Evolutionary conservation across 2,888 invertebrate genomes (phyloP), one percentile per base, ranked within the genome.

Genomic region (Calliscelio sp.): DNA sequence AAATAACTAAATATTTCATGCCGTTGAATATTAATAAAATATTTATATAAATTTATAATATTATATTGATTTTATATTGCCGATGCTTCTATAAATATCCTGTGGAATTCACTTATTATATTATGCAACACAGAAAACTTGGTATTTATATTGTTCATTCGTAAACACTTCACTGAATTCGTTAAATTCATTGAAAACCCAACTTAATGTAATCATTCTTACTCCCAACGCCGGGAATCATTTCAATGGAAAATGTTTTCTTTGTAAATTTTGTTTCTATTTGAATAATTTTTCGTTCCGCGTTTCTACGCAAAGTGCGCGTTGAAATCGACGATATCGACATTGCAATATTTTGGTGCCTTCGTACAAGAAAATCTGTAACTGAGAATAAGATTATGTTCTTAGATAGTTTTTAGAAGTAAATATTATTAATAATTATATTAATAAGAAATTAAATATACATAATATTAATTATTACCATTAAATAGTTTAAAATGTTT

Each of bases 281-380:
- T 61, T 79, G 16, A 74, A 70, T 78, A 78, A 65, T 75, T 84
- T 77, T 79, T 74, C 68, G 49, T 79, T 80, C 35, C 71, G 75
- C 75, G 57, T 65, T 71, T 70, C 79, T 82, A 82, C 66, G 77
- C 84, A 74, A 84, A 51, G 66, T 75, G 80, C 70, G 75, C 84
- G 71, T 71, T 57, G 71, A 84, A 84, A 84, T 84, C 84, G 84
- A 80, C 57, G 38, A 68, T 84, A 84, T 84, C 83, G 79, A 83
- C 57, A 63, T 61, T 44, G 61, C 20, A 65, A 28, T 80, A n/a
- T 16, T 28, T 68, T 61, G 22, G 51, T 59, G 35, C 49, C 55
- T 46, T 61, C 20, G 59, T 51, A 55, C 25, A 38, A 32, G 44
- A 20, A 66, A 24, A 49, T 71, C 6, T 46, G 20, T 6, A 49